Conservation (phyloP, 2,797 vertebrate species). For the Rhabdomys pumilio region DNA sequence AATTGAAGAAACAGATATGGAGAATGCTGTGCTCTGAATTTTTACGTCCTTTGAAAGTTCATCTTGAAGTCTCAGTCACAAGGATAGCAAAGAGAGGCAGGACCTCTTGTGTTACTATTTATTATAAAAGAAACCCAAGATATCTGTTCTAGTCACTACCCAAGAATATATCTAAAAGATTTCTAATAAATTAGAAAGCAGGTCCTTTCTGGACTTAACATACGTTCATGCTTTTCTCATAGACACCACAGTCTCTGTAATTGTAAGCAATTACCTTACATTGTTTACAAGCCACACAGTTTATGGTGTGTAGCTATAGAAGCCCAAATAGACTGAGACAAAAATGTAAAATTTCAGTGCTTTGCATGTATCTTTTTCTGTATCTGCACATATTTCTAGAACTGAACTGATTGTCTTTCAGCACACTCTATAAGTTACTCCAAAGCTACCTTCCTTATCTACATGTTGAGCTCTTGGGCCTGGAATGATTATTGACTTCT, state of each 20-base stretch:
- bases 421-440: neutral
- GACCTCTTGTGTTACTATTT: neutral
- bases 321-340: neutral
- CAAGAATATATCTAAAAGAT: neutral
- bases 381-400: neutral
- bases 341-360: neutral
- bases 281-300: neutral
- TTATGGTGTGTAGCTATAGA: neutral
- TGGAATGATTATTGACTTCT: neutral
- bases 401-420: neutral
- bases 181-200: neutral
- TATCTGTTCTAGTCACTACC: neutral
- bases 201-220: neutral
- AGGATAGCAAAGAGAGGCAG: too few relatives aligned
- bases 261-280: neutral
- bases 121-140: neutral
- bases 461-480: neutral
- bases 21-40: neutral
- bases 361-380: neutral
- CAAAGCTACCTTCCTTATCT: neutral
- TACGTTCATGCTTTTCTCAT: neutral
- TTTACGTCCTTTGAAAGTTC: neutral
- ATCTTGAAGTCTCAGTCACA: neutral
- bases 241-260: neutral
- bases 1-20: neutral